phyloP scores from a whole-genome alignment of 2,113 vertebrate genomes.

The Jacana jacana region DNA sequence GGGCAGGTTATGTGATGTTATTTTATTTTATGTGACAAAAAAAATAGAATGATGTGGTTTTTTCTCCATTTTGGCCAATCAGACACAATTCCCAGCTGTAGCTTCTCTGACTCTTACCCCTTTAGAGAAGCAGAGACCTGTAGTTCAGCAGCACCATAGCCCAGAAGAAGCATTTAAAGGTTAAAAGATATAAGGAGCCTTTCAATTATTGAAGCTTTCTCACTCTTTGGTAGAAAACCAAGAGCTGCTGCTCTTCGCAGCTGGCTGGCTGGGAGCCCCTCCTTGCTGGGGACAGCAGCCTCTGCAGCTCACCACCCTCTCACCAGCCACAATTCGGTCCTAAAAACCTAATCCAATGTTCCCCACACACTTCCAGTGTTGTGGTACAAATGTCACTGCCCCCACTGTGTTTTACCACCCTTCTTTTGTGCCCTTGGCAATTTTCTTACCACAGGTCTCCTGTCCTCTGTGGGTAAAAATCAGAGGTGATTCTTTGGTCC shows the following conservation, averaged over 20 bases:
- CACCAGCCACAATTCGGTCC: neutral
- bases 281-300: neutral
- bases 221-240: neutral
- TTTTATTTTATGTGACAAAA: neutral
- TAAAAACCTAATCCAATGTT: accelerated
- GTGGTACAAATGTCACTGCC: accelerated
- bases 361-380: neutral
- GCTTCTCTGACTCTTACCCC: neutral
- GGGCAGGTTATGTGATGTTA: neutral
- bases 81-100: neutral
- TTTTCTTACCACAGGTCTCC: accelerated
- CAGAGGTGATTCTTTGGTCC: neutral
- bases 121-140: neutral
- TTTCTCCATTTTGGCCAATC: neutral
- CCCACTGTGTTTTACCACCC: accelerated
- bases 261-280: neutral
- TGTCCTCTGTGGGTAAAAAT: accelerated
- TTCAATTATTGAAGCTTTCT: neutral
- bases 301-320: neutral
- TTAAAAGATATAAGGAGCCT: neutral
- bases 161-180: neutral
- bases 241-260: neutral
- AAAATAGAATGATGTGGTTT: accelerated
- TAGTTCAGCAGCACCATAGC: neutral
- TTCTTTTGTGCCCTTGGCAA: neutral